phyloP scores from a whole-genome alignment of 2,113 vertebrate species.

The Gymnobelideus leadbeateri region DNA sequence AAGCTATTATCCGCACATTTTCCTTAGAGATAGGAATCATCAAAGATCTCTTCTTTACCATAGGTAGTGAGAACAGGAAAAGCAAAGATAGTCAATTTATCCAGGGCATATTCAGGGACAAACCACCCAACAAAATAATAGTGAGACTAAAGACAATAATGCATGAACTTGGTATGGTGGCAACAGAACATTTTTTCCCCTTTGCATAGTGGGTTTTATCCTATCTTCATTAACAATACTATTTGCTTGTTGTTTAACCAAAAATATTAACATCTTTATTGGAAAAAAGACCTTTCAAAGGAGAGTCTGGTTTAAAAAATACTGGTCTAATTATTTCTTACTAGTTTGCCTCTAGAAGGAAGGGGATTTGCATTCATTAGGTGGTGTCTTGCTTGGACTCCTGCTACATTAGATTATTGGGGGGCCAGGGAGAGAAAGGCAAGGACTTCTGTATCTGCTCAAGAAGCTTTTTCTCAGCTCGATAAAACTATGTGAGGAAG shows the following conservation, averaged over 20 bases:
- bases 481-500: background rate
- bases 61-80: background rate
- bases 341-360: background rate
- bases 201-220: background rate
- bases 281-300: constrained; percentile 34
- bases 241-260: constrained; percentile 31
- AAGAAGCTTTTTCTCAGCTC: background rate
- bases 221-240: background rate
- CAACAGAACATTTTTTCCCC: background rate
- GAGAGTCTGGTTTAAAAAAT: constrained; percentile 27
- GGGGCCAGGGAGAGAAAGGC: background rate
- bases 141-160: background rate
- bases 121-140: background rate
- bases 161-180: background rate
- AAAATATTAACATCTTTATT: constrained; percentile 23
- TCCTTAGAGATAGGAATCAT: background rate
- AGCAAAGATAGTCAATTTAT: background rate
- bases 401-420: background rate
- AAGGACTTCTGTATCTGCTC: background rate
- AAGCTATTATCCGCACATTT: background rate
- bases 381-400: constrained; percentile 10
- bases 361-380: background rate
- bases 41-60: background rate
- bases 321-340: constrained; percentile 25
- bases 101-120: background rate